Evolutionary conservation across 2,888 invertebrate species (phyloP), one percentile per base, ranked within the genome.

Genomic region (Neelides folsomi): DNA sequence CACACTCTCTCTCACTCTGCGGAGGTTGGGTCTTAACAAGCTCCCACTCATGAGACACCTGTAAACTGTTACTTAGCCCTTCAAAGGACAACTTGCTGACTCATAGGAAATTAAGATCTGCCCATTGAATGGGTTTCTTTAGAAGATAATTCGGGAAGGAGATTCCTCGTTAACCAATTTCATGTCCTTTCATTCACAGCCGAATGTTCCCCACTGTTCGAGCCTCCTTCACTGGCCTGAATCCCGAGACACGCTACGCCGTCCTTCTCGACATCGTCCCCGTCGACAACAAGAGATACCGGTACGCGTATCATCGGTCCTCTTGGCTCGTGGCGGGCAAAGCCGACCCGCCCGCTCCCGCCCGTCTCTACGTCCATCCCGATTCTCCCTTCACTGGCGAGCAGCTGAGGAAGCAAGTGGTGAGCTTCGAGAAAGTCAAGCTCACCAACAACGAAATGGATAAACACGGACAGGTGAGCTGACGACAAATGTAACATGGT

Each of bases 321-420:
- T 92, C 92, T 49, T 97, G 95, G 95, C 78, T 94, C 68, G 93
- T 94, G 65, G 95, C 95, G 20, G 95, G 95, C 61, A 95, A 97
- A 74, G 95, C 95, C 41, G 95, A 97, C 76, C 94, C 93, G 12
- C 93, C 94, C 67, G 83, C 89, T 35, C 92, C 92, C 57, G 83
- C 87, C 60, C 78, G 94, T 60, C 81, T 94, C 68, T 93, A 93
- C 77, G 82, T 89, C 52, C 95, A 97, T 76, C 95, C 95, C 38
- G 95, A 97, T 74, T 89, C 90, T 55, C 94, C 95, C 56, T 93
- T 86, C 74, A 86, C 86, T 65, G 92, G 90, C 44, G 93, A 94
- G 70, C 93, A 94, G 72, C 80, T 95, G 66, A 79, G 86, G 70
- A 93, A 94, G 73, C 93, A 94, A 75, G 89, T 93, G 69, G 88